A percentile compares a stretch with the other conserved stretches of the same genome.
These are phyloP conservation scores for Aspiorhynchus laticeps DNA, from an alignment of 2,113 vertebrate species.

Conservation along the genomic window DNA sequence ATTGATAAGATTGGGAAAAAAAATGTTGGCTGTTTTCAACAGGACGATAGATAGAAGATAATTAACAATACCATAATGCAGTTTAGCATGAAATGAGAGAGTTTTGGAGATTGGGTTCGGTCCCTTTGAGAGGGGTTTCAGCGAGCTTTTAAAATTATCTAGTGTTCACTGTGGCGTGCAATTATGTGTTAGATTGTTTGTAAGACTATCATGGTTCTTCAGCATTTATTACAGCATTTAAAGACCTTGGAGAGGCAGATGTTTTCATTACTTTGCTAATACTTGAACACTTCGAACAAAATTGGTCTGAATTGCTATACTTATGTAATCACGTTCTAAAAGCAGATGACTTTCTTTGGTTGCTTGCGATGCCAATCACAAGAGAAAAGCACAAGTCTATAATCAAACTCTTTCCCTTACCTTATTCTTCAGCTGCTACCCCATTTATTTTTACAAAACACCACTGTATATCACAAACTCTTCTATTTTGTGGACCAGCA, in stretches of 20 bases:
- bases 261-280: slow-evolving; percentile 49
- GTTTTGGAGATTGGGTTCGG: slow-evolving; percentile 35
- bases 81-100: slow-evolving; percentile 58
- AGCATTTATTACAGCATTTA: slow-evolving; percentile 40
- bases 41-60: slow-evolving; percentile 50
- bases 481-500: neutral
- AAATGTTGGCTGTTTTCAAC: slow-evolving; percentile 49
- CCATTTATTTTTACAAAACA: neutral
- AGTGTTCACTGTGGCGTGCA: slow-evolving; percentile 35
- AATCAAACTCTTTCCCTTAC: neutral
- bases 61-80: slow-evolving; percentile 54
- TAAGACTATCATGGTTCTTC: slow-evolving; percentile 45
- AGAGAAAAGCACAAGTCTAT: neutral
- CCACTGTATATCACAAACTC: neutral
- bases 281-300: slow-evolving; percentile 30
- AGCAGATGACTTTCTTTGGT: slow-evolving; percentile 10
- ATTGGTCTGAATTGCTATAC: slow-evolving; percentile 40
- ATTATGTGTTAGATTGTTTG: slow-evolving; percentile 47
- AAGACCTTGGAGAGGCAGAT: slow-evolving; percentile 46
- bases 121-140: slow-evolving; percentile 47
- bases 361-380: neutral
- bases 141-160: slow-evolving; percentile 26
- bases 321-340: slow-evolving; percentile 18
- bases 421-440: neutral
- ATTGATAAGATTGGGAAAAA: slow-evolving; percentile 32